A percentile compares a stretch with the other conserved stretches of the same genome.
These are phyloP conservation scores for Aleiodes leptofemur DNA, from an alignment of 2,888 invertebrate genomes.

Conservation along the genomic window DNA sequence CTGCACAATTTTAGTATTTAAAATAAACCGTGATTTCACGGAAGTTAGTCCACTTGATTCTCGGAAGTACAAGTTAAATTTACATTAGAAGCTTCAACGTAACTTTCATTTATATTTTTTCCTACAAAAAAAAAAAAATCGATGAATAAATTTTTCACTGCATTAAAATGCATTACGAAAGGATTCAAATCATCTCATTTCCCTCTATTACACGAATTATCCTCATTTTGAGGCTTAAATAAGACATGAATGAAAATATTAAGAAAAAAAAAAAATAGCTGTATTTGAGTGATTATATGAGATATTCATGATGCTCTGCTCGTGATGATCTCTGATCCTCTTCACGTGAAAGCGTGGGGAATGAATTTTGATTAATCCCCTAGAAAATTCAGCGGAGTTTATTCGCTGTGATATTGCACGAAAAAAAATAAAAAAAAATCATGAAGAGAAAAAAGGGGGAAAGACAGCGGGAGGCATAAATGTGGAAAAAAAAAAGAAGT, in stretches of 20 bases:
- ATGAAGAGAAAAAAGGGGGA: neutral
- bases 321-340: constrained; percentile 34
- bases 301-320: constrained; percentile 19
- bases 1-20: too few species aligned
- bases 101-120: too few species aligned
- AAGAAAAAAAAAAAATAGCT: neutral
- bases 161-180: too few species aligned
- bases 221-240: too few species aligned
- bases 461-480: neutral
- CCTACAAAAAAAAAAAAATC: too few species aligned
- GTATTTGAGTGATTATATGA: neutral
- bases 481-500: neutral
- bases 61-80: too few species aligned
- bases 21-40: too few species aligned
- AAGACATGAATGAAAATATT: neutral
- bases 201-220: neutral
- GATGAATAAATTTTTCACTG: too few species aligned
- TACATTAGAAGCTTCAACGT: too few species aligned
- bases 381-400: neutral
- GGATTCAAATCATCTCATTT: too few species aligned
- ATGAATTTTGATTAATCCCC: constrained; percentile 24
- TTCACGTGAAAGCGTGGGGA: constrained; percentile 23
- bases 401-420: neutral
- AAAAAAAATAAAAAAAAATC: neutral
- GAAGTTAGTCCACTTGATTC: too few species aligned